Conservation (phyloP, 2,888 invertebrate species). For the Mythimna vitellina region DNA sequence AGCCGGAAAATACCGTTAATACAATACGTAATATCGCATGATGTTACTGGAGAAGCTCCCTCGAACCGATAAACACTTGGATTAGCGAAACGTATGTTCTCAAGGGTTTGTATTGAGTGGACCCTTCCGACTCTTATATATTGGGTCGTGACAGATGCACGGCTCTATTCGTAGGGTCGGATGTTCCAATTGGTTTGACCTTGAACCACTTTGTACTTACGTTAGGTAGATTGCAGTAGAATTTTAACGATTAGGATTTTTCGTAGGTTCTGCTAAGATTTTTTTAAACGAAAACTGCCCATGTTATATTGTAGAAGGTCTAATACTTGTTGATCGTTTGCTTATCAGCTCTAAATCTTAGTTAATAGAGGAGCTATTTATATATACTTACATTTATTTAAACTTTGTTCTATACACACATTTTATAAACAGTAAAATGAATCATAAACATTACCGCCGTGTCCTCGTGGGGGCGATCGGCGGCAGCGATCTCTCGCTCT, state of each 20-base stretch:
- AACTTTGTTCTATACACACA: too few species aligned
- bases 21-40: conserved; percentile 20
- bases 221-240: not conserved
- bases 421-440: too few species aligned
- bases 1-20: conserved; percentile 15
- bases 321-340: too few species aligned
- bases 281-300: too few species aligned
- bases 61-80: conserved; percentile 46
- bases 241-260: not conserved
- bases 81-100: conserved; percentile 51
- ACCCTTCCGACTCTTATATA: conserved; percentile 49
- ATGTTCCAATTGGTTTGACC: conserved; percentile 26
- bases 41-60: conserved; percentile 22
- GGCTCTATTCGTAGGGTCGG: conserved; percentile 32
- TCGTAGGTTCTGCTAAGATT: not conserved
- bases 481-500: too few species aligned
- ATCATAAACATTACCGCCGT: too few species aligned
- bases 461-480: too few species aligned
- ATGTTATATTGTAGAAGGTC: too few species aligned
- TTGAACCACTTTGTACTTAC: conserved; percentile 20
- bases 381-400: too few species aligned
- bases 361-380: too few species aligned
- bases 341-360: too few species aligned
- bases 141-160: conserved; percentile 46
- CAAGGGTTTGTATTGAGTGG: conserved; percentile 51